phyloP scores from a whole-genome alignment of 37 sponge, comb jelly and placozoan genomes.

The Eunapius fragilis region DNA sequence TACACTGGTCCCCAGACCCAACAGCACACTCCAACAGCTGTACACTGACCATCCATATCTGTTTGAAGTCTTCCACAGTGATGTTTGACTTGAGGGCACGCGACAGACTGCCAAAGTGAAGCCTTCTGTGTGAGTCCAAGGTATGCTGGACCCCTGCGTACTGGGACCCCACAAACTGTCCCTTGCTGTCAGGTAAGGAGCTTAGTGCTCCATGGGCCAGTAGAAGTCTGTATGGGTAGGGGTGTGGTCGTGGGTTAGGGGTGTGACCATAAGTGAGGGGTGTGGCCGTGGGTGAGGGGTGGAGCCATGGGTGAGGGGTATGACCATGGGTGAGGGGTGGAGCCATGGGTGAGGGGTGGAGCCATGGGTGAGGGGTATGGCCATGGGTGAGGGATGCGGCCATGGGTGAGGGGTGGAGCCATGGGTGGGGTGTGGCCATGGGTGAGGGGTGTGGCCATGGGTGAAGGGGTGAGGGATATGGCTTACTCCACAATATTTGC shows the following conservation, averaged over 20 bases:
- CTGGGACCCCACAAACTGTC: background rate
- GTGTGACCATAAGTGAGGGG: background rate
- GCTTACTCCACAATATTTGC: slow-evolving; percentile 14
- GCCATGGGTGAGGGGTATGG: background rate
- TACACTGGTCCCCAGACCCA: background rate
- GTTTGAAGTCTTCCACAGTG: background rate
- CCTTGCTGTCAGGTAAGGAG: slow-evolving; percentile 61
- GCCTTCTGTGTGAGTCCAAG: slow-evolving; percentile 48
- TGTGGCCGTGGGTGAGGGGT: too few relatives aligned
- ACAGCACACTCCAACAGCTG: too few relatives aligned
- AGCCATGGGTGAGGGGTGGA: background rate
- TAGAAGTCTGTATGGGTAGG: slow-evolving; percentile 18
- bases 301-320: too few relatives aligned
- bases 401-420: background rate
- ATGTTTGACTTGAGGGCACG: background rate
- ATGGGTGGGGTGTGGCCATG: background rate
- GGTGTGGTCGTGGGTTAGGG: background rate
- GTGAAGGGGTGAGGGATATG: background rate
- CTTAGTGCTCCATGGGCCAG: slow-evolving; percentile 60
- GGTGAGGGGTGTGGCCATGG: background rate
- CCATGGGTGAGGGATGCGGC: background rate
- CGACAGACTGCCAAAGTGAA: background rate
- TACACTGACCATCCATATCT: background rate
- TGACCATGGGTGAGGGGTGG: background rate
- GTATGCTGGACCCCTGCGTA: slow-evolving; percentile 58